Percentiles rank a stretch among this genome's conserved stretches.
phyloP scores from a whole-genome alignment of 1,140 invertebrate genomes.

The Brachystomella parvula region DNA sequence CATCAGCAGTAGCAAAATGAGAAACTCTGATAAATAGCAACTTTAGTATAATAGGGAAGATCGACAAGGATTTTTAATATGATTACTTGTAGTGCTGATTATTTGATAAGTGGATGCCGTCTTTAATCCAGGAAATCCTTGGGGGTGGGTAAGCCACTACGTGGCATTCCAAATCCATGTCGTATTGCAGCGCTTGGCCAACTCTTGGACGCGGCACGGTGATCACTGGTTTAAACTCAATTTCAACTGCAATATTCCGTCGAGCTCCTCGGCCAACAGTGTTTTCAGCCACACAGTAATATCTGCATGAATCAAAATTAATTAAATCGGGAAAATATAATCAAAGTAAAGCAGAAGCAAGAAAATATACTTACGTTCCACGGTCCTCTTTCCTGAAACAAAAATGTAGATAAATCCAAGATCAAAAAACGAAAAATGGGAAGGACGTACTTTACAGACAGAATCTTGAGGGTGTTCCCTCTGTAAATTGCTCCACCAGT shows the following conservation, averaged over 20 bases:
- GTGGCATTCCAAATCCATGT: constrained; percentile 75
- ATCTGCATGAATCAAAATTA: constrained; percentile 83
- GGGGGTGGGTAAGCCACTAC: constrained; percentile 86
- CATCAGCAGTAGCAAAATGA: constrained; percentile 78
- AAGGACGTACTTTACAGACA: constrained; percentile 39
- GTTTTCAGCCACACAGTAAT: constrained; percentile 89
- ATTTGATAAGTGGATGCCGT: constrained; percentile 67
- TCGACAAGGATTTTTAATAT: constrained; percentile 1
- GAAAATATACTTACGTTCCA: constrained; percentile 46
- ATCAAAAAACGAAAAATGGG: background rate
- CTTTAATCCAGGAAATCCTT: constrained; percentile 77
- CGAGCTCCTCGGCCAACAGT: constrained; percentile 55
- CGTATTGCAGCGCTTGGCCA: constrained; percentile 79
- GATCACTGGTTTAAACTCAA: constrained; percentile 79
- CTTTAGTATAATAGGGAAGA: background rate
- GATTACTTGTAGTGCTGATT: constrained; percentile 74
- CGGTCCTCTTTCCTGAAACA: constrained; percentile 33
- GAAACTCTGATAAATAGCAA: constrained; percentile 54
- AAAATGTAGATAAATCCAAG: background rate
- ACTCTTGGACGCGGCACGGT: constrained; percentile 68
- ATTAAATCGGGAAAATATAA: constrained; percentile 49
- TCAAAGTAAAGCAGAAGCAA: constrained; percentile 53
- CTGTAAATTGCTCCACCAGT: constrained; percentile 76
- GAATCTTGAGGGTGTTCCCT: constrained; percentile 75
- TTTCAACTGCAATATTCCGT: constrained; percentile 79